These are phyloP conservation scores for Drosophila helvetica DNA, from an alignment of 2,888 invertebrate species.

Conservation along the genomic window DNA sequence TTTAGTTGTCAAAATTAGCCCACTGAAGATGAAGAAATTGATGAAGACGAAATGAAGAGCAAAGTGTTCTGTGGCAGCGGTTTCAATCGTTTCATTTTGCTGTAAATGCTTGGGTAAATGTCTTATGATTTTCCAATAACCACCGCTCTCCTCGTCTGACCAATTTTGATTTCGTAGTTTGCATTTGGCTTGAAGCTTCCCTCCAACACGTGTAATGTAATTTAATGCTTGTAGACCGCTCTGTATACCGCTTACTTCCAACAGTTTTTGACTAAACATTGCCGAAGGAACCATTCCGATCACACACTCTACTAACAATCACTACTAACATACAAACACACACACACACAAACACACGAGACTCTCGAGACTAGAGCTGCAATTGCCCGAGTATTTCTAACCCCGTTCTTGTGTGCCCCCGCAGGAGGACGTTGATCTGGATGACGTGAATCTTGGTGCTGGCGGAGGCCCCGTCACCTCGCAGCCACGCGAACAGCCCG, in stretches of 20 bases:
- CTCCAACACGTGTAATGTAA: neutral
- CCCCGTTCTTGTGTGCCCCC: conserved; percentile 25
- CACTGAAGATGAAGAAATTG: neutral
- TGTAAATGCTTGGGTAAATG: conserved; percentile 43
- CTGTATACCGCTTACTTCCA: conserved; percentile 27
- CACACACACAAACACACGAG: neutral
- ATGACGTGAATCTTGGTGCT: conserved; percentile 81
- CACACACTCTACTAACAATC: neutral
- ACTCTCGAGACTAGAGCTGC: neutral
- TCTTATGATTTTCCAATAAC: conserved; percentile 22
- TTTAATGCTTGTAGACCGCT: conserved; percentile 15
- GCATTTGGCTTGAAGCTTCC: conserved; percentile 13
- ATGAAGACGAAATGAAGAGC: conserved; percentile 5
- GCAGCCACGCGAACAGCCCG: conserved; percentile 81
- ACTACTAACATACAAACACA: conserved; percentile 1
- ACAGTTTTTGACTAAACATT: conserved; percentile 72
- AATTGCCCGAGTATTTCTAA: neutral
- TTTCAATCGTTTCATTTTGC: neutral
- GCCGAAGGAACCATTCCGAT: conserved; percentile 15
- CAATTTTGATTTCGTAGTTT: conserved; percentile 22
- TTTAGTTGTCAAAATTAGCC: conserved; percentile 4
- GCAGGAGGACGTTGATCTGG: conserved; percentile 83
- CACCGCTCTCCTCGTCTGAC: conserved; percentile 1
- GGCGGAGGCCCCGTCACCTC: conserved; percentile 78
- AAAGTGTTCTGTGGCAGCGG: conserved; percentile 8